These are phyloP conservation scores for Triplophysa dalaica DNA, from an alignment of 2,113 vertebrate species.

Conservation along the genomic window DNA sequence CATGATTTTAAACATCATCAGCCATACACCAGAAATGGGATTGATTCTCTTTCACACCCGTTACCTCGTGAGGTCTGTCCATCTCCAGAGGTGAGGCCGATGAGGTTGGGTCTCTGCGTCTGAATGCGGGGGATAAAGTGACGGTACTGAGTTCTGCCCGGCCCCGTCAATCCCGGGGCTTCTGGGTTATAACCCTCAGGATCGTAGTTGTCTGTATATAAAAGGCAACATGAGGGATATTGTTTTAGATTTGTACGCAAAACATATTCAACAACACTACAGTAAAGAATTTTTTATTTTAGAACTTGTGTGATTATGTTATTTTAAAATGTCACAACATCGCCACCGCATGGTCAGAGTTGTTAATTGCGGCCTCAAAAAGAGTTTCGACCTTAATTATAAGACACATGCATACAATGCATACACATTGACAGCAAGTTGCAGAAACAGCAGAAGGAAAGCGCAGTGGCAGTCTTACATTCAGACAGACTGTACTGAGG, in stretches of 20 bases:
- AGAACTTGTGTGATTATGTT: too few species aligned
- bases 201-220: conserved; percentile 89
- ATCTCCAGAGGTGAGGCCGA: conserved; percentile 93
- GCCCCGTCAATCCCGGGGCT: conserved; percentile 92
- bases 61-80: conserved; percentile 88
- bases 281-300: background rate
- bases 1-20: background rate
- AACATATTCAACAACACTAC: too few species aligned
- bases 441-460: conserved; percentile 40
- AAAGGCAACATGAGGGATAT: conserved; percentile 1
- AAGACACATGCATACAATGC: background rate
- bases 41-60: background rate
- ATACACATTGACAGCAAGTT: background rate
- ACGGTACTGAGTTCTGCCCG: conserved; percentile 87
- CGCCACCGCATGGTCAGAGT: conserved; percentile 57
- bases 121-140: conserved; percentile 95
- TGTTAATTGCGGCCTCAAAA: conserved; percentile 52
- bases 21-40: background rate
- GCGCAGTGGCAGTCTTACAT: conserved; percentile 81
- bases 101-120: conserved; percentile 93
- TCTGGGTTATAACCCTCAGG: conserved; percentile 99
- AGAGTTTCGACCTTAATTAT: background rate
- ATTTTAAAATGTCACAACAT: conserved; percentile 48
- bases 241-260: background rate
- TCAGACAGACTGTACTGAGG: conserved; percentile 93